Base-by-base conservation (phyloP, 2,113 vertebrate genomes). In the Trinectes maculatus region DNA sequence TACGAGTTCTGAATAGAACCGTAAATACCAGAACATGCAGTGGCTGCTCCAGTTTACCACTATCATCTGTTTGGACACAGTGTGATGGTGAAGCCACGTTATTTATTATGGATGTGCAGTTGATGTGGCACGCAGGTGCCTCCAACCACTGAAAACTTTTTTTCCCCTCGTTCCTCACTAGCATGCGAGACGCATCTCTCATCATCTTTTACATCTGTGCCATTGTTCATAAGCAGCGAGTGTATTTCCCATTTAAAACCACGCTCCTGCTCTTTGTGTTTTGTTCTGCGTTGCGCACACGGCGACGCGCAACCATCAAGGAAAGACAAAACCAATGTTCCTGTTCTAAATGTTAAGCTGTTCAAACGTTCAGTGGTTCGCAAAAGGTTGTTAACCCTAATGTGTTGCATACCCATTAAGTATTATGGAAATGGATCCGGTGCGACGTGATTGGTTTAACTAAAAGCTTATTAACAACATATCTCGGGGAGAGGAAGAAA, bases 401-500 rank as follows among this genome's bases (percentile, higher is more conserved):
- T 89, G 83, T 80, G 74, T 83, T 64, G 85, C 72, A 71, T 74
- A 69, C 72, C 73, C 81, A 87, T 91, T 90, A 76, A 86, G 79
- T 72, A 54, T 89, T 77, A 91, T 85, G 89, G 68, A 83, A 85
- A 88, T 75, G 65, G 64, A 36, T 72, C 37, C n/a, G 3, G 22
- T 10, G 11, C 42, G 8, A 77, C 61, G 86, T 90, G 87, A 89
- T 85, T 86, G 84, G 87, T 86, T 88, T 87, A 83, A 90, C 76
- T 89, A 83, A 87, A 81, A 90, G 85, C 78, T 84, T 87, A 87
- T 88, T 91, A 90, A 83, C 77, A 57, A 60, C 71, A 56, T 74
- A 78, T 83, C 77, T 71, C 13, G 4, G 48, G n/a, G 64, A 82
- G 33, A 31, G 43, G 67, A 82, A 33, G 39, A 43, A 62, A 77